Evolutionary conservation across 2,113 vertebrate genomes (phyloP).

Genomic region (Nipponia nippon): DNA sequence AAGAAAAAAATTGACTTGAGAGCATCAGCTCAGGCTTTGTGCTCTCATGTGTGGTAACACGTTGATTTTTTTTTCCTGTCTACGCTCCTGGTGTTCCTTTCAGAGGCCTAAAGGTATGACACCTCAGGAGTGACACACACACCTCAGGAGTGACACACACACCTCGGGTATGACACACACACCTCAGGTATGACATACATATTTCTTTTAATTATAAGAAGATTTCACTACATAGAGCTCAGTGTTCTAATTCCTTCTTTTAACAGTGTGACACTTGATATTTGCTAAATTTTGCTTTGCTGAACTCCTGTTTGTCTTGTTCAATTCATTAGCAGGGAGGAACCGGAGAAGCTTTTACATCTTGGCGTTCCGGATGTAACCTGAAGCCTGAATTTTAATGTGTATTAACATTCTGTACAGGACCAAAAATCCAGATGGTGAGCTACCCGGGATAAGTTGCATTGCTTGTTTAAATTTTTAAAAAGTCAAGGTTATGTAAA

Average conservation of each 20-base stretch:
- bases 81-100: background rate
- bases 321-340: background rate
- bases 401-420: background rate
- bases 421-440: no score
- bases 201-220: no score
- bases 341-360: background rate
- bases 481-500: background rate
- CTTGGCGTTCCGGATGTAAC: background rate
- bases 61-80: background rate
- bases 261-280: background rate
- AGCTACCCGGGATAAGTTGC: background rate
- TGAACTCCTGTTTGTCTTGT: background rate
- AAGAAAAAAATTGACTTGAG: background rate
- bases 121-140: background rate
- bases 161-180: background rate
- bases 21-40: background rate
- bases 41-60: background rate
- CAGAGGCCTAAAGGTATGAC: background rate
- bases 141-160: background rate
- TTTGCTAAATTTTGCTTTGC: background rate
- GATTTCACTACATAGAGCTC: background rate
- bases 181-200: background rate
- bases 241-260: background rate
- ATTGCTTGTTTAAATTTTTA: background rate
- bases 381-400: background rate